A percentile compares a stretch with the other conserved stretches of the same genome.
Evolutionary conservation across 2,797 vertebrate species (phyloP).

Genomic region (Enteromius thamalakanensis): DNA sequence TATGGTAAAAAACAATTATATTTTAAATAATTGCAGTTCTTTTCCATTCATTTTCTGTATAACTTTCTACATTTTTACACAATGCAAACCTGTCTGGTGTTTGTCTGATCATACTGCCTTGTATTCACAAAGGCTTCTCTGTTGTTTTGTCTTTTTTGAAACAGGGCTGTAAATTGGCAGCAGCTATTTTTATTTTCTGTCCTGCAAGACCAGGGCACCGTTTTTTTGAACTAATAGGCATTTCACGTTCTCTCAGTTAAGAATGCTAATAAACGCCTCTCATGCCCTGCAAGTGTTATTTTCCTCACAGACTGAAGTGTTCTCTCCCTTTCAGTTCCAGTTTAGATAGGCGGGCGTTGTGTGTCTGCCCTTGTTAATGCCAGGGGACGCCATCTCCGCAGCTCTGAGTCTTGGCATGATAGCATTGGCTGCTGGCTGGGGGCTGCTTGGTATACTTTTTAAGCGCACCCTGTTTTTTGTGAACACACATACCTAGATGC

Average conservation of each 20-base stretch:
- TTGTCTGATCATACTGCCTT: neutral
- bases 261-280: neutral
- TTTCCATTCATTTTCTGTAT: neutral
- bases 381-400: neutral
- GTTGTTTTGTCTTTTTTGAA: neutral
- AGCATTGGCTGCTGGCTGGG: neutral
- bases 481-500: neutral
- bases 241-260: constrained; percentile 4
- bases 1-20: neutral
- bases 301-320: neutral
- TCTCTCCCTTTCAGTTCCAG: constrained; percentile 27
- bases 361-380: constrained; percentile 25
- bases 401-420: constrained; percentile 17
- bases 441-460: neutral
- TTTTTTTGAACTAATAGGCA: neutral
- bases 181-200: neutral
- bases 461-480: neutral
- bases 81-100: neutral
- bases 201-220: neutral
- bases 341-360: constrained; percentile 12
- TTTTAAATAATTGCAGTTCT: neutral
- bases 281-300: constrained; percentile 25
- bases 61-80: neutral
- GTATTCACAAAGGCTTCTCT: neutral
- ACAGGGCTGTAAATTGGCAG: neutral